These are phyloP conservation scores for Choloepus didactylus DNA, from an alignment of 2,797 vertebrate species.

Conservation along the genomic window DNA sequence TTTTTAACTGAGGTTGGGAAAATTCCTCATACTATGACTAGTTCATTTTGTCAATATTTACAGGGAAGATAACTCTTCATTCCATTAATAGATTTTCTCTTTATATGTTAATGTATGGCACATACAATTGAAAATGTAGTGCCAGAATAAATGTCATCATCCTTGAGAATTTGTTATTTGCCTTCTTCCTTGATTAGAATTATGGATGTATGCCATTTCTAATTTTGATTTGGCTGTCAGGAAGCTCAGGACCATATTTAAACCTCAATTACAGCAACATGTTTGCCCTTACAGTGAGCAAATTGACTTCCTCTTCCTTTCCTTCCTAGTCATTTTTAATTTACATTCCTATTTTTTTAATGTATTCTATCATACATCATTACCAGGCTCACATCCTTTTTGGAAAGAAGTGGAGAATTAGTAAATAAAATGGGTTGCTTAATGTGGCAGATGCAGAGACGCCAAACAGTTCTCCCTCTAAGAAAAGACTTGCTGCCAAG, in stretches of 20 bases:
- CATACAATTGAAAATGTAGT: constrained; percentile 42
- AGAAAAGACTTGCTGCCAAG: background rate
- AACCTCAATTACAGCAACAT: background rate
- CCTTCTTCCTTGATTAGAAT: background rate
- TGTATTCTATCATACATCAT: background rate
- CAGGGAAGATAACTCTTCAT: background rate
- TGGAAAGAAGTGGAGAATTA: background rate
- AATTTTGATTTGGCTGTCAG: background rate
- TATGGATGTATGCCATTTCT: background rate
- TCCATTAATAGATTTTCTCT: constrained; percentile 30
- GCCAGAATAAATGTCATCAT: background rate
- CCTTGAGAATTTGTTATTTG: background rate
- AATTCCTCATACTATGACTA: background rate
- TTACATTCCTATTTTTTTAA: background rate
- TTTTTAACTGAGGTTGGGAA: background rate
- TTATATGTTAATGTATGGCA: constrained; percentile 11
- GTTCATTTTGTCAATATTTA: constrained; percentile 26
- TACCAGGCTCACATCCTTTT: background rate
- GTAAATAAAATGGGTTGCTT: background rate
- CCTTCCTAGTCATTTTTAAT: constrained; percentile 7
- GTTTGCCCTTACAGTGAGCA: background rate
- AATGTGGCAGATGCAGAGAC: background rate
- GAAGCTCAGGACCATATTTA: background rate
- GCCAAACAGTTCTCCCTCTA: background rate
- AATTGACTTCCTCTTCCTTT: background rate